Conservation (phyloP, 2,888 invertebrate genomes). For the Polymixis flavicincta region DNA sequence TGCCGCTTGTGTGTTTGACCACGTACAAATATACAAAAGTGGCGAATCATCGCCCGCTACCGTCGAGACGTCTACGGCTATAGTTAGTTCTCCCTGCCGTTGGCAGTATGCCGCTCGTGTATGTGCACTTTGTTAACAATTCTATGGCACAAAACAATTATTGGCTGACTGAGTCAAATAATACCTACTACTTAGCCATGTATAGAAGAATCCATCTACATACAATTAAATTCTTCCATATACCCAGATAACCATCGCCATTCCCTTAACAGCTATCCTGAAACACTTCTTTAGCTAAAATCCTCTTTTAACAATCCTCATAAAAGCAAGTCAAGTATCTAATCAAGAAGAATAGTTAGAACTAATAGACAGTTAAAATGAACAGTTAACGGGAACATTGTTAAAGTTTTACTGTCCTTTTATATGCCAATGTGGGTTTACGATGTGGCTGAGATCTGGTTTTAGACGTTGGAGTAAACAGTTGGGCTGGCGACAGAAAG, state of each 20-base stretch:
- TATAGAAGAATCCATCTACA: not conserved
- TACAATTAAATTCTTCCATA: slow-evolving; percentile 2
- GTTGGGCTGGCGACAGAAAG: slow-evolving; percentile 1
- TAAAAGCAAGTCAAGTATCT: slow-evolving; percentile 67
- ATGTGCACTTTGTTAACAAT: not conserved
- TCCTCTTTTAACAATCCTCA: slow-evolving; percentile 55
- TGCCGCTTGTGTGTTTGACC: too few species aligned
- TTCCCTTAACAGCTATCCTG: slow-evolving; percentile 30
- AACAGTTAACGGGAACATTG: slow-evolving; percentile 67
- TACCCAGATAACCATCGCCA: slow-evolving; percentile 21
- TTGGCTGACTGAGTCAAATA: not conserved
- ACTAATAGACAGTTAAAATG: slow-evolving; percentile 69
- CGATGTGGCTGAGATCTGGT: slow-evolving; percentile 56
- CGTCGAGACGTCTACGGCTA: too few species aligned
- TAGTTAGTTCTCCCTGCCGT: not conserved
- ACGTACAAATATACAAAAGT: too few species aligned
- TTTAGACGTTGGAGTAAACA: slow-evolving; percentile 34
- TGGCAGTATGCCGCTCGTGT: not conserved
- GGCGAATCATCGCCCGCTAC: too few species aligned
- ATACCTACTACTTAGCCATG: not conserved
- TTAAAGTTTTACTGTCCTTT: slow-evolving; percentile 69
- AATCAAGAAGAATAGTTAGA: slow-evolving; percentile 68
- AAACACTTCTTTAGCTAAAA: slow-evolving; percentile 46
- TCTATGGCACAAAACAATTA: not conserved
- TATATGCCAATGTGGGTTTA: slow-evolving; percentile 69